These are phyloP conservation scores for Cyaniris semiargus DNA, from an alignment of 2,888 invertebrate genomes.

Conservation along the genomic window DNA sequence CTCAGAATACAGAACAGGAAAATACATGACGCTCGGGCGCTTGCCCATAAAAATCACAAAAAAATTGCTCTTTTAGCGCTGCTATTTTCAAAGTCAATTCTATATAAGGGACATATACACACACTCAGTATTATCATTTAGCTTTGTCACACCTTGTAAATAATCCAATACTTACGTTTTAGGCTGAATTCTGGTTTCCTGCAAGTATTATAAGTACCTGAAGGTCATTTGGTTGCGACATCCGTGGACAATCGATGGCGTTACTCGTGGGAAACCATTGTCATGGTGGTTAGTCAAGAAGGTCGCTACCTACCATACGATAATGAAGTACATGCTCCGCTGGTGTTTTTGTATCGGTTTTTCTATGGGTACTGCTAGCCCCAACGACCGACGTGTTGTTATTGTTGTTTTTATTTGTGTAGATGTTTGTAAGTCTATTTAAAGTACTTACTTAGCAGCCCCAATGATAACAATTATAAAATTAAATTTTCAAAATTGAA, in stretches of 20 bases:
- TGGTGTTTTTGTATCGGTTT: conserved; percentile 10
- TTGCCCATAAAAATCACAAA: no score
- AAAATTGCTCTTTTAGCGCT: no score
- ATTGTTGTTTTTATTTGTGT: not conserved
- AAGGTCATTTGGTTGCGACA: conserved; percentile 31
- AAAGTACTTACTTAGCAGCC: not conserved
- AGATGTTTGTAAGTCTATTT: not conserved
- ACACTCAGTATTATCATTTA: no score
- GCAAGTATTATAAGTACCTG: not conserved
- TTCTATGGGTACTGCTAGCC: not conserved
- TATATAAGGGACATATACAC: no score
- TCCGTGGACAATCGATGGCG: conserved; percentile 40
- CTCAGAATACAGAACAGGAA: no score
- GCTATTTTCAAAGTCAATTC: no score
- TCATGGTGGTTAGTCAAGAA: conserved; percentile 48
- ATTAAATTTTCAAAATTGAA: not conserved
- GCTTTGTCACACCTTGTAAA: no score
- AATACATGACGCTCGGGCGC: no score
- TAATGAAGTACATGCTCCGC: conserved; percentile 33
- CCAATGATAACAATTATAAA: not conserved
- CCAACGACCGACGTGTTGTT: not conserved
- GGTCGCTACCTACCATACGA: conserved; percentile 43
- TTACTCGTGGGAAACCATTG: conserved; percentile 50
- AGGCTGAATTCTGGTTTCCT: not conserved
- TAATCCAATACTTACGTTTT: not conserved